A percentile compares a stretch with the other conserved stretches of the same genome.
These are phyloP conservation scores for Campoplex capitator DNA, from an alignment of 2,888 invertebrate genomes.

Conservation along the genomic window DNA sequence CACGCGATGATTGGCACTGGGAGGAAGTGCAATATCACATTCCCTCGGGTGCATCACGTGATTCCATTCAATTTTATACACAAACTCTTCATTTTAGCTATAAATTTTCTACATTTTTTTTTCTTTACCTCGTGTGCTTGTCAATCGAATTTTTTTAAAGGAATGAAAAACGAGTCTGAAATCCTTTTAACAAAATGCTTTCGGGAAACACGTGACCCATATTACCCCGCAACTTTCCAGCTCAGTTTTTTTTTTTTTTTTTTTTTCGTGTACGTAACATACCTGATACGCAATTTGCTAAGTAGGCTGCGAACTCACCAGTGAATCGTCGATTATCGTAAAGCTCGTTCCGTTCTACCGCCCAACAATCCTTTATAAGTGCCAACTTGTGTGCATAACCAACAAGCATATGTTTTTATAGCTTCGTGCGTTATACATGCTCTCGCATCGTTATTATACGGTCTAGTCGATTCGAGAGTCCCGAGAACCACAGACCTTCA, in stretches of 20 bases:
- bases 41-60: neutral
- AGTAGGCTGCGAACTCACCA: slow-evolving; percentile 40
- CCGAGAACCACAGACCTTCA: neutral
- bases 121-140: neutral
- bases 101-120: slow-evolving; percentile 7
- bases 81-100: neutral
- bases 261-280: neutral
- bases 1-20: slow-evolving; percentile 23
- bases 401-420: neutral
- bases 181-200: neutral
- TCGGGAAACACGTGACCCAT: slow-evolving; percentile 7
- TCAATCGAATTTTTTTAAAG: neutral
- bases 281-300: slow-evolving; percentile 39
- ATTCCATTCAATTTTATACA: neutral
- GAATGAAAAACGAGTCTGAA: neutral
- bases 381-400: slow-evolving; percentile 37
- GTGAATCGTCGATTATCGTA: slow-evolving; percentile 50
- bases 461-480: slow-evolving; percentile 47
- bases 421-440: slow-evolving; percentile 15
- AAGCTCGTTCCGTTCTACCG: slow-evolving; percentile 55
- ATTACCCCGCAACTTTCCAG: slow-evolving; percentile 27
- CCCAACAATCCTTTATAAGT: slow-evolving; percentile 28
- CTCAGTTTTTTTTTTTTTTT: neutral
- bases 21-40: slow-evolving; percentile 24
- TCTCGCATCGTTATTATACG: slow-evolving; percentile 22